Conservation (phyloP, 2,888 invertebrate species). For the Sabatieria punctata region DNA sequence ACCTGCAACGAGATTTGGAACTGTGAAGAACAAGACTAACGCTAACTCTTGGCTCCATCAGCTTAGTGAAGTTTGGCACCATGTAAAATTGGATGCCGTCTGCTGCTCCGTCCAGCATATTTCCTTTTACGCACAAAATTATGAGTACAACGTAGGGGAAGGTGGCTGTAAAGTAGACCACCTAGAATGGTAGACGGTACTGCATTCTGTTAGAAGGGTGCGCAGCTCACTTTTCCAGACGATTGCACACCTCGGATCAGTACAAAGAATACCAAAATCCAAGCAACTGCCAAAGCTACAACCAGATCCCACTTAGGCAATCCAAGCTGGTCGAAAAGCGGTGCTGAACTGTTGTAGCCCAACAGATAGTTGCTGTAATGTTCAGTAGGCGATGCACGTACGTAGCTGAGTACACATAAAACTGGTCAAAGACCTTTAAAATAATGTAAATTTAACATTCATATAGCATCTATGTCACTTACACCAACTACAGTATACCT, state of each 20-base stretch:
- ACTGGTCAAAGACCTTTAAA: no score
- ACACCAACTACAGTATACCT: no score
- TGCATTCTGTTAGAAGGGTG: not conserved
- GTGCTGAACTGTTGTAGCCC: no score
- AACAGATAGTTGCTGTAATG: no score
- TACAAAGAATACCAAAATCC: conserved; percentile 3
- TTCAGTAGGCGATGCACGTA: no score
- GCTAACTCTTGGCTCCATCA: no score
- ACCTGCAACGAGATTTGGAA: not conserved
- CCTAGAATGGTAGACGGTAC: not conserved
- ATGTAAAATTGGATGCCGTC: conserved; percentile 2
- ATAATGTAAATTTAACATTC: no score
- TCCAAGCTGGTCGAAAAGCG: no score
- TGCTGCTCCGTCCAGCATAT: not conserved
- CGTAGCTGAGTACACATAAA: no score
- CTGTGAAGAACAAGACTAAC: no score
- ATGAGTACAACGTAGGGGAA: conserved; percentile 3
- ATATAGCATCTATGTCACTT: no score
- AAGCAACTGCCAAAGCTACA: not conserved
- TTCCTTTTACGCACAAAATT: not conserved
- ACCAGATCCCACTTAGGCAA: conserved; percentile 5
- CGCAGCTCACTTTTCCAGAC: conserved; percentile 4
- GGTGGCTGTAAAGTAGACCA: conserved; percentile 6
- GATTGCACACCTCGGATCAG: conserved; percentile 6
- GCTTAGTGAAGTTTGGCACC: no score